Percentiles rank a stretch among this genome's conserved stretches.
These are phyloP conservation scores for Drosophila imparisetae DNA, from an alignment of 2,888 invertebrate species.

Conservation along the genomic window DNA sequence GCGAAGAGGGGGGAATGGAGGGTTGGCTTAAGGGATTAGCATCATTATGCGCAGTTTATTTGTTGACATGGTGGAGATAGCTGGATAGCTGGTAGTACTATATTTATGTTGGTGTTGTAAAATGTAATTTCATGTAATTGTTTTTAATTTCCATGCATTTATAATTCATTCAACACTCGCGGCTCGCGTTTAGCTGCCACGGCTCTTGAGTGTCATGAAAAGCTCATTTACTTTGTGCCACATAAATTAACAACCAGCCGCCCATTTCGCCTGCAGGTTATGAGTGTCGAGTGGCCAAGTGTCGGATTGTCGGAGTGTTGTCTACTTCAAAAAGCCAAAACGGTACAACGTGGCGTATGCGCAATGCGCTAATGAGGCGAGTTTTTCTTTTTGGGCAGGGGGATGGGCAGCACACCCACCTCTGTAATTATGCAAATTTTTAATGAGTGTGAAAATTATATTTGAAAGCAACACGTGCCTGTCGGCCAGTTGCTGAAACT, in stretches of 20 bases:
- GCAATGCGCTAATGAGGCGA: constrained; percentile 61
- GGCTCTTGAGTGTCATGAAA: constrained; percentile 65
- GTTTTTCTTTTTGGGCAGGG: constrained; percentile 8
- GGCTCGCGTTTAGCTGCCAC: constrained; percentile 43
- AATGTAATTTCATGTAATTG: constrained; percentile 72
- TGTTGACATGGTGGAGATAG: constrained; percentile 33
- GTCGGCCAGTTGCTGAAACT: background rate
- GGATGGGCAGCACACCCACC: constrained; percentile 18
- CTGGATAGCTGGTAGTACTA: constrained; percentile 3
- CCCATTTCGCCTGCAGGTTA: constrained; percentile 35
- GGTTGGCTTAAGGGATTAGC: constrained; percentile 74
- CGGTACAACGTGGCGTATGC: constrained; percentile 48
- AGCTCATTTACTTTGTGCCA: constrained; percentile 66
- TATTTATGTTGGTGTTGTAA: constrained; percentile 43
- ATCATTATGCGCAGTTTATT: constrained; percentile 76
- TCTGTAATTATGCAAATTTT: constrained; percentile 77
- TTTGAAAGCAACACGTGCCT: constrained; percentile 59
- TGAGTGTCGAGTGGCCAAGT: constrained; percentile 31
- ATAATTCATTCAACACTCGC: constrained; percentile 67
- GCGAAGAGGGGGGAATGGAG: background rate
- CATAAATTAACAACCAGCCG: constrained; percentile 65
- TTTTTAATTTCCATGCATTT: constrained; percentile 75
- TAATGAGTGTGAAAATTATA: constrained; percentile 76
- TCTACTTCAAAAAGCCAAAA: constrained; percentile 55
- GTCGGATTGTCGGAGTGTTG: constrained; percentile 22